A percentile compares a stretch with the other conserved stretches of the same genome.
These are phyloP conservation scores for Leptodactylus fallax DNA, from an alignment of 2,797 vertebrate species.

Conservation along the genomic window DNA sequence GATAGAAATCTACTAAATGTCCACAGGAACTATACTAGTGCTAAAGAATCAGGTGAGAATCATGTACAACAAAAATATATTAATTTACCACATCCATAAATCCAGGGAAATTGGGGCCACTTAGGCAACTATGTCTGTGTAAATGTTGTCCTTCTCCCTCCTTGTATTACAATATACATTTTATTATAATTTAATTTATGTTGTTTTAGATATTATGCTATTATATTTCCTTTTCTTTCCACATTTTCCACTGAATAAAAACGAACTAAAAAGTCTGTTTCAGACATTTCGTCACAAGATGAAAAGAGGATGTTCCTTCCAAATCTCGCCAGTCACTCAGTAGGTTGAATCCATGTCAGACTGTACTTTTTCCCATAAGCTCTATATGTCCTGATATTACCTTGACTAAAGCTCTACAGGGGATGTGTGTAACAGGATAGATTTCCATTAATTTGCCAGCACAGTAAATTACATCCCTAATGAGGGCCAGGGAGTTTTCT, in stretches of 20 bases:
- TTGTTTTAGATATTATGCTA: too few species aligned
- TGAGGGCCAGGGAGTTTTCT: slow-evolving; percentile 33
- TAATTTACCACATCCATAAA: too few species aligned
- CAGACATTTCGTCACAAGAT: neutral
- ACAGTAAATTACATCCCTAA: slow-evolving; percentile 59
- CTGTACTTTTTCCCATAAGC: slow-evolving; percentile 42
- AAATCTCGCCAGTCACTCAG: slow-evolving; percentile 38
- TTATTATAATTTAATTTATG: neutral
- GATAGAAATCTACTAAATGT: too few species aligned
- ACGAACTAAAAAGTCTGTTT: neutral
- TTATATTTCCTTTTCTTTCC: too few species aligned
- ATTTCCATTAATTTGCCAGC: slow-evolving; percentile 58
- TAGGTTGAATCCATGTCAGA: slow-evolving; percentile 26
- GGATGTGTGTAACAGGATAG: slow-evolving; percentile 57
- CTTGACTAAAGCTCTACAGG: slow-evolving; percentile 48
- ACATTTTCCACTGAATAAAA: too few species aligned
- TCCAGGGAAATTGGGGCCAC: too few species aligned
- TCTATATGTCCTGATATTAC: slow-evolving; percentile 60
- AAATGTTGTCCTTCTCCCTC: too few species aligned
- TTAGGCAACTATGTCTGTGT: too few species aligned
- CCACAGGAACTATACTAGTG: too few species aligned
- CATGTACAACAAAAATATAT: too few species aligned
- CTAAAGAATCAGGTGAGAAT: too few species aligned
- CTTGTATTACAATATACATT: neutral
- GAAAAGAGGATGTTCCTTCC: slow-evolving; percentile 8